Percentiles rank a stretch among this genome's conserved stretches.
These are phyloP conservation scores for Caenorhabditis drosophilae DNA, from an alignment of 2,888 invertebrate species.

Conservation along the genomic window DNA sequence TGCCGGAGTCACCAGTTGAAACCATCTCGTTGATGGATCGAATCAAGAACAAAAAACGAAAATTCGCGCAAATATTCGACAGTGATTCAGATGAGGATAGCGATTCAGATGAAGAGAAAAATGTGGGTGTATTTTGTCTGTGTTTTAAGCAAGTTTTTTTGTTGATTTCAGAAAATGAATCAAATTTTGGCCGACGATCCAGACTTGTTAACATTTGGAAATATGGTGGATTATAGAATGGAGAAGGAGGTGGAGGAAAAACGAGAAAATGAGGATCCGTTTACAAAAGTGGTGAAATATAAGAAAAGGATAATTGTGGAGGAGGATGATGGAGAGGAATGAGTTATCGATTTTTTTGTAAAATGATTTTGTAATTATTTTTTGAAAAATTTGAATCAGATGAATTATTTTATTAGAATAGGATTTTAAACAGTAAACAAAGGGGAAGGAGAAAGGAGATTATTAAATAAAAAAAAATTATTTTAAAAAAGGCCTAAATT, in stretches of 20 bases:
- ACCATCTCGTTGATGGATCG: slow-evolving; percentile 16
- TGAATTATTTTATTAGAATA: too few species aligned
- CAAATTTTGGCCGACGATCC: neutral
- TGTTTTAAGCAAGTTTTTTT: neutral
- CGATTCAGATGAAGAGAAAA: neutral
- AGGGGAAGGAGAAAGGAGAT: neutral
- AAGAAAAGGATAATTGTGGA: slow-evolving; percentile 23
- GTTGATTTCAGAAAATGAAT: neutral
- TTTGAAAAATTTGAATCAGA: too few species aligned
- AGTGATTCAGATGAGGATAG: slow-evolving; percentile 16
- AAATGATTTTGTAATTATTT: too few species aligned
- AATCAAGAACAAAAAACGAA: slow-evolving; percentile 14
- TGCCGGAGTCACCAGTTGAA: slow-evolving; percentile 1
- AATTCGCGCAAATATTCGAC: slow-evolving; percentile 17
- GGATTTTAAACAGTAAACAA: neutral
- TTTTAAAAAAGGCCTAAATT: neutral
- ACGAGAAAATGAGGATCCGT: slow-evolving; percentile 17
- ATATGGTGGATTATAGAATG: neutral
- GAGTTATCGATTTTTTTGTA: neutral
- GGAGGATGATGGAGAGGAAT: slow-evolving; percentile 14
- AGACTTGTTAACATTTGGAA: neutral
- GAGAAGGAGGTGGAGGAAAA: slow-evolving; percentile 2
- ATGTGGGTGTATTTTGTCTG: too few species aligned
- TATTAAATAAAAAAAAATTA: neutral
- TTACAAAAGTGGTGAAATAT: slow-evolving; percentile 13